phyloP scores from a whole-genome alignment of 2,888 invertebrate genomes.

The Watsonalla binaria region DNA sequence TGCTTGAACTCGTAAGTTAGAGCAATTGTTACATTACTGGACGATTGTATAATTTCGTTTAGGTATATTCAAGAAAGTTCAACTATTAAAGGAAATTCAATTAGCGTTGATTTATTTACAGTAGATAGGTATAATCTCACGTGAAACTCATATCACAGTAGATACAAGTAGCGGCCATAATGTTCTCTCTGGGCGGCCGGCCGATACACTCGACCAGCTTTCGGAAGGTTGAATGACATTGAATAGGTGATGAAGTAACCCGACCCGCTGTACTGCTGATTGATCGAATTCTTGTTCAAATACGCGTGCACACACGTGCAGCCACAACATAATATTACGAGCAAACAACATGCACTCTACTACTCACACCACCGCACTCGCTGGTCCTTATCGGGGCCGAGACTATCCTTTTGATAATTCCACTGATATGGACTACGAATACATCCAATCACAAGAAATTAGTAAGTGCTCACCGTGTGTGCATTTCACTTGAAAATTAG shows the following conservation, averaged over 20 bases:
- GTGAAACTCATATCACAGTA: no score
- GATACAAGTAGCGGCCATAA: no score
- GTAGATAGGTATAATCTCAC: no score
- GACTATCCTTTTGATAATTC: slow-evolving; percentile 1
- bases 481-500: slow-evolving; percentile 16
- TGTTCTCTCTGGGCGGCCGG: no score
- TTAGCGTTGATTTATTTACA: no score
- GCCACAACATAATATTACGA: background rate
- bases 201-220: no score
- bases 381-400: background rate
- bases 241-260: background rate
- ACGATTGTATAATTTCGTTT: no score
- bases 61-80: no score
- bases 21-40: no score
- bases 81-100: no score
- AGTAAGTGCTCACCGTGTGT: slow-evolving; percentile 11
- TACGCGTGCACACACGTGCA: background rate
- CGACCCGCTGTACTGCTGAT: slow-evolving; percentile 2
- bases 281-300: slow-evolving; percentile 1
- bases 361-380: background rate
- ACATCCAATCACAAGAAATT: slow-evolving; percentile 1
- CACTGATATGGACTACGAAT: slow-evolving; percentile 1
- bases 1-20: no score
- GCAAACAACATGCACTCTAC: background rate
- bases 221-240: no score